phyloP scores from a whole-genome alignment of 35 echinoderm and acorn worm species.

The Heliocidaris tuberculata region DNA sequence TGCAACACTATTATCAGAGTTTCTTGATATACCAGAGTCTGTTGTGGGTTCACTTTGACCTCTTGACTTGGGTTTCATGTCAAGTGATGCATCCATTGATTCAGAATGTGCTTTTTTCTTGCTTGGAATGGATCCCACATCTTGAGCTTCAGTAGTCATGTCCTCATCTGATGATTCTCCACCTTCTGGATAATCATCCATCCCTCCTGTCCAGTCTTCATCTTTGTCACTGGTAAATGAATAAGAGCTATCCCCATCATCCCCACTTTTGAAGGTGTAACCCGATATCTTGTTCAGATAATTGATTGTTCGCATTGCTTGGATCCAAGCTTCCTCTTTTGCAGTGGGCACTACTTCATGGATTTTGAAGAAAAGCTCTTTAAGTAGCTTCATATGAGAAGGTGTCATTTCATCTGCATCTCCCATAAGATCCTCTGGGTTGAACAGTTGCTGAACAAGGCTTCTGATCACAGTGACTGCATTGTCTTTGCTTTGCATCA shows the following conservation, averaged over 20 bases:
- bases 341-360: not conserved
- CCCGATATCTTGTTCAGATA: not conserved
- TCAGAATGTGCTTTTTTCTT: not conserved
- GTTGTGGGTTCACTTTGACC: not conserved
- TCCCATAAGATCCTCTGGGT: conserved; percentile 1
- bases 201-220: not conserved
- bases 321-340: not conserved
- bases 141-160: not conserved
- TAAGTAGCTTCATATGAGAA: not conserved
- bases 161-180: not conserved
- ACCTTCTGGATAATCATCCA: not conserved
- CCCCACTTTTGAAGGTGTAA: not conserved
- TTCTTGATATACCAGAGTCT: not conserved
- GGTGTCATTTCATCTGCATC: conserved; percentile 1
- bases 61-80: not conserved
- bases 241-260: not conserved
- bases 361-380: not conserved
- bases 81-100: not conserved
- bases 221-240: not conserved
- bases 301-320: not conserved
- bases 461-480: not conserved
- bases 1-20: not conserved
- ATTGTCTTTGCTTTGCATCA: not conserved
- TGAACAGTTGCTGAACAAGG: not conserved
- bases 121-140: not conserved